These are phyloP conservation scores for Muscidifurax raptorellus DNA, from an alignment of 1,140 invertebrate species.

Conservation along the genomic window DNA sequence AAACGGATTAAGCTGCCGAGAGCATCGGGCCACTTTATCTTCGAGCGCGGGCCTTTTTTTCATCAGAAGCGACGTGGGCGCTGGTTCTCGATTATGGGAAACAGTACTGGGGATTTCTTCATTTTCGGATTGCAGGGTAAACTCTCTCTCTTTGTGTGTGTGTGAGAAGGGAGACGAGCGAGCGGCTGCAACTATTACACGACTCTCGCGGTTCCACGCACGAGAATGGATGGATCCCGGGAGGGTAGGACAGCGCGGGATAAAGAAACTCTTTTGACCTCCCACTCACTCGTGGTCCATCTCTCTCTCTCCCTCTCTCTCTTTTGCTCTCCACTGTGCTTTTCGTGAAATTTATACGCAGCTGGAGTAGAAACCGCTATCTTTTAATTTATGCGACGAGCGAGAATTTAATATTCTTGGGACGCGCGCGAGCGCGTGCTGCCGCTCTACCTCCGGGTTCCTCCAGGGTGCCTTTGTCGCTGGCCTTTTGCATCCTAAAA, in stretches of 20 bases:
- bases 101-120: no score
- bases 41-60: no score
- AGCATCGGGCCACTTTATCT: no score
- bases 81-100: no score
- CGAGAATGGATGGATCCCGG: conserved; percentile 19
- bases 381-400: conserved; percentile 73
- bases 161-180: no score
- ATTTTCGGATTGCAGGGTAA: no score
- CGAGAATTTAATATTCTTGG: conserved; percentile 73
- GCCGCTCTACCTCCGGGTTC: conserved; percentile 34
- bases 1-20: conserved; percentile 13
- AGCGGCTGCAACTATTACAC: no score
- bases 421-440: conserved; percentile 63
- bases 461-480: conserved; percentile 60
- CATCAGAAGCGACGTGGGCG: no score
- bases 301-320: not conserved
- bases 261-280: conserved; percentile 30
- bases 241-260: not conserved
- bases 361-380: conserved; percentile 66
- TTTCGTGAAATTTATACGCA: conserved; percentile 65
- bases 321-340: not conserved
- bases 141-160: no score
- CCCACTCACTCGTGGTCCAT: not conserved
- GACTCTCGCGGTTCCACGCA: not conserved
- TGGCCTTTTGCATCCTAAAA: conserved; percentile 61